Conservation (phyloP, 23 tunicate genomes). For the Styela clava region DNA sequence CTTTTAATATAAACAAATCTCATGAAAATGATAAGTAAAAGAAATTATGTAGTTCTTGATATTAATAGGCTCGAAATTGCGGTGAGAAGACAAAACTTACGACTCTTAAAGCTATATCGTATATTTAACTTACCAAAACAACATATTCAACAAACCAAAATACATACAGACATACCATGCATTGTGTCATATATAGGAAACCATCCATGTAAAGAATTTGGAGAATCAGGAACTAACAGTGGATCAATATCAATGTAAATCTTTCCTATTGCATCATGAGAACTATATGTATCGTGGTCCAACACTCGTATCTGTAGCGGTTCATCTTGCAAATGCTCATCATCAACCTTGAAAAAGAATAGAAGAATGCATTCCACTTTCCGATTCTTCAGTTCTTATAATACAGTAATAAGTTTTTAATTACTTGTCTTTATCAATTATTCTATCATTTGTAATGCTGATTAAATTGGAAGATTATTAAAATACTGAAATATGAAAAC, state of each 20-base stretch:
- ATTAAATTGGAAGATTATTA: background rate
- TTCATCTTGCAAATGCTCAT: slow-evolving; percentile 90
- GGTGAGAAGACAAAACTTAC: no score
- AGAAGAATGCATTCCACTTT: no score
- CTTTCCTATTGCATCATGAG: slow-evolving; percentile 91
- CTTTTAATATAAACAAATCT: no score
- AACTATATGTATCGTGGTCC: slow-evolving; percentile 89
- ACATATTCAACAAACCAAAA: background rate
- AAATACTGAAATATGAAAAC: no score
- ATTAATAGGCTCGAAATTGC: no score
- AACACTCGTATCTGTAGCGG: slow-evolving; percentile 82
- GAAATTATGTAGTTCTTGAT: no score
- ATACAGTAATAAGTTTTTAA: no score
- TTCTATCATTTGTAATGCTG: background rate
- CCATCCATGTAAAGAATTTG: slow-evolving; percentile 77
- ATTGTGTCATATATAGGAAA: slow-evolving; percentile 92
- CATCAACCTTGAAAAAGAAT: slow-evolving; percentile 61
- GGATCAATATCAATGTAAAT: slow-evolving; percentile 88
- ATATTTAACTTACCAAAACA: no score
- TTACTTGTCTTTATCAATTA: no score
- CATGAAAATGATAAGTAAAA: no score
- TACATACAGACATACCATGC: slow-evolving; percentile 53
- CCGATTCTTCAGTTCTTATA: no score
- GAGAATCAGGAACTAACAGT: slow-evolving; percentile 61
- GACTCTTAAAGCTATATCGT: no score